Percentiles rank a stretch among this genome's conserved stretches.
Conservation (phyloP, 2,888 invertebrate genomes). For the Macrophya annulata region DNA sequence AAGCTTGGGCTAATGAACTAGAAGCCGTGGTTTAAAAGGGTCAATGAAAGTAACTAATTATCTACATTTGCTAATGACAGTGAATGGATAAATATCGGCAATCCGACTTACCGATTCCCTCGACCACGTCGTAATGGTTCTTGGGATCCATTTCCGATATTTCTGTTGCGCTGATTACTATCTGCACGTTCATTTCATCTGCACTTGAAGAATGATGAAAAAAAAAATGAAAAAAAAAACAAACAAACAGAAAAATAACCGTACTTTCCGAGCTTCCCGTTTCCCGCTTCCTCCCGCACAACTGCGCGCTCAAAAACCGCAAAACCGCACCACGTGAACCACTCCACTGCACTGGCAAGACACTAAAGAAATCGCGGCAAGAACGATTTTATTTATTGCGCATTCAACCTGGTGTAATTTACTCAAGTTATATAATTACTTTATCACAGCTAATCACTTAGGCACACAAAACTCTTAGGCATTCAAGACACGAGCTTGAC, state of each 20-base stretch:
- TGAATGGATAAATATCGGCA: conserved; percentile 1
- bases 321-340: conserved; percentile 40
- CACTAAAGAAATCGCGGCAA: conserved; percentile 33
- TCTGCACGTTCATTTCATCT: conserved; percentile 67
- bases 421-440: conserved; percentile 55
- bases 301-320: background rate
- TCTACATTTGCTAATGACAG: background rate
- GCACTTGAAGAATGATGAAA: background rate
- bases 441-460: conserved; percentile 59
- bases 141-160: conserved; percentile 74
- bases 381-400: conserved; percentile 53
- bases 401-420: conserved; percentile 45
- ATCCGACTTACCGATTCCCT: conserved; percentile 71
- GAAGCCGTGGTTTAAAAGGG: background rate
- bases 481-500: conserved; percentile 41
- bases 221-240: background rate
- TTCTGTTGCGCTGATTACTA: conserved; percentile 72
- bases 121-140: conserved; percentile 75
- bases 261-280: conserved; percentile 2
- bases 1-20: background rate
- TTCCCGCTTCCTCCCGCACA: background rate
- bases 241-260: too few relatives aligned
- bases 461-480: conserved; percentile 48
- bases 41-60: background rate
- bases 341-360: conserved; percentile 42